Evolutionary conservation across 2,888 invertebrate genomes (phyloP).

Genomic region (Molanna angustata): DNA sequence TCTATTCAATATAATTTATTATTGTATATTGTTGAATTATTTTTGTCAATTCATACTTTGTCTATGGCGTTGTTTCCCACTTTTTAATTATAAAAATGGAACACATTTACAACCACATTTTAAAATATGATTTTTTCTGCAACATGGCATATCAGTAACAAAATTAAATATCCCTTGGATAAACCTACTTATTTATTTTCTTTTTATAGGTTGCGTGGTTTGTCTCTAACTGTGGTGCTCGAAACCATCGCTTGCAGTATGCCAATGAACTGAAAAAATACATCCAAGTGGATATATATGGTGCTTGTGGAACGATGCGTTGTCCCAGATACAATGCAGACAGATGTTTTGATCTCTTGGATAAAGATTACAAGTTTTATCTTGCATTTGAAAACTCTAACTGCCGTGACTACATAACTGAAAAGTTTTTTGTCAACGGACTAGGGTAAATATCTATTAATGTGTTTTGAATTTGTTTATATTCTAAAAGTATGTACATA

Average conservation of each 20-base stretch:
- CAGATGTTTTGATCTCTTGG: conserved; percentile 86
- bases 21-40: too few relatives aligned
- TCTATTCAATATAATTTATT: too few relatives aligned
- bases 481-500: too few relatives aligned
- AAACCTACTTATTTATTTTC: too few relatives aligned
- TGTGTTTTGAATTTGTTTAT: not conserved
- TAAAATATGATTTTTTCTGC: too few relatives aligned
- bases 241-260: conserved; percentile 84
- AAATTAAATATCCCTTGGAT: too few relatives aligned
- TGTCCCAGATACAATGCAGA: conserved; percentile 80
- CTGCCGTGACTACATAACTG: conserved; percentile 93
- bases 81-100: too few relatives aligned
- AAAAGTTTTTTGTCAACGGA: conserved; percentile 96
- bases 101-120: too few relatives aligned
- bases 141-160: too few relatives aligned
- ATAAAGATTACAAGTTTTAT: conserved; percentile 94
- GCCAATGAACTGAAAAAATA: conserved; percentile 81
- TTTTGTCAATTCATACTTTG: too few relatives aligned
- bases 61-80: too few relatives aligned
- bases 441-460: conserved; percentile 63
- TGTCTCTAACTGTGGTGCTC: conserved; percentile 94
- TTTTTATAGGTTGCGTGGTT: conserved; percentile 84
- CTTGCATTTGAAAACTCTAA: conserved; percentile 97
- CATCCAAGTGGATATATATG: conserved; percentile 89
- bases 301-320: conserved; percentile 80